A percentile compares a stretch with the other conserved stretches of the same genome.
phyloP scores from a whole-genome alignment of 2,797 vertebrate species.

The Fringilla coelebs region DNA sequence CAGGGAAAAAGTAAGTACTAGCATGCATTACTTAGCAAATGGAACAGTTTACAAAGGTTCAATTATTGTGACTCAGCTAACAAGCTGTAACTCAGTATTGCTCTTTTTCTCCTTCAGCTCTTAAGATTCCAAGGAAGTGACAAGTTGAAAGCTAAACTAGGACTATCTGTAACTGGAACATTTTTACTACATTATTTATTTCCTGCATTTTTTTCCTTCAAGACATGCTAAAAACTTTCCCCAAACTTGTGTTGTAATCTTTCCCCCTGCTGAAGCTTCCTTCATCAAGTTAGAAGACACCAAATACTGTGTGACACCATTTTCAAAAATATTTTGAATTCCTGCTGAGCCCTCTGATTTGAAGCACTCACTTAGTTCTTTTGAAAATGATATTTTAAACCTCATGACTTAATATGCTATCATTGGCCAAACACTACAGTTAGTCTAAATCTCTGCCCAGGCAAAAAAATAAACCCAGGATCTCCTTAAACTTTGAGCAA shows the following conservation, averaged over 20 bases:
- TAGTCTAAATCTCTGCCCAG: neutral
- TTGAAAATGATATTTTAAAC: neutral
- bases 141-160: neutral
- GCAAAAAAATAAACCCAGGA: neutral
- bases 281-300: neutral
- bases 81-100: neutral
- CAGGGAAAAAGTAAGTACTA: neutral
- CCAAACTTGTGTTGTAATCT: neutral
- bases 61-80: neutral
- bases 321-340: neutral
- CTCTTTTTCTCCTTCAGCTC: neutral
- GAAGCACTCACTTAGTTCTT: neutral
- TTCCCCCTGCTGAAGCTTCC: neutral
- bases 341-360: neutral
- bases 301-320: neutral
- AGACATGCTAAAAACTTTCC: neutral
- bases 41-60: neutral
- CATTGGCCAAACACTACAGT: neutral
- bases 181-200: slow-evolving; percentile 27
- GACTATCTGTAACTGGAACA: neutral
- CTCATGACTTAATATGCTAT: neutral
- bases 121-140: neutral
- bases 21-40: neutral
- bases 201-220: neutral
- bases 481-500: neutral